Base-by-base conservation (phyloP, 2,113 vertebrate genomes). In the Leptosomus discolor region DNA sequence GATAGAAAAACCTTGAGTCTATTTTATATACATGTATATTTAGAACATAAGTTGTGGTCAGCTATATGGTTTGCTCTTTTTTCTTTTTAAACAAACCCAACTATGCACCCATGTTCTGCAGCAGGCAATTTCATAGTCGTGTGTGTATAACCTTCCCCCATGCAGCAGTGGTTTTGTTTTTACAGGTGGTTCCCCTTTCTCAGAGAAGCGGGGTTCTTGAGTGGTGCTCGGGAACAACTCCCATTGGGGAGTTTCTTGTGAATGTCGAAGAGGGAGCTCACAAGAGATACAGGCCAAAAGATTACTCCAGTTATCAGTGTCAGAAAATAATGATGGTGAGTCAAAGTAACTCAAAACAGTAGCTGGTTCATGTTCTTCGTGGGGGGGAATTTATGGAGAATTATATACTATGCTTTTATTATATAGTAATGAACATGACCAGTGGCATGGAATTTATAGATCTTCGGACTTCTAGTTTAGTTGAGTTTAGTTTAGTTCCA, bases 141-240 rank as follows among this genome's bases (percentile, higher is more conserved):
- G 30, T 64, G 58, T 75, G 46, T 74, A 7, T 37, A 61, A 51
- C 30, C 27, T 13, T 74, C 24, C 32, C 19, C 20, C 41, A 15
- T 23, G 32, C 50, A 51, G 51, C 82, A 0, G 1, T 34, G 76
- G 24, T 21, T 86, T 81, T 89, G 41, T 37, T 73, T 80, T 63
- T 61, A 27, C 90, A 99, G 99, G 99, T 99, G 95, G 99, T 99
- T 94, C 99, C 99, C 3, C 99, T 99, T 85, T 99, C 99, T 11
- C 99, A 99, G 98, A 98, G 98, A 48, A 99, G 99, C 16, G 99
- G 99, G 1, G 98, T 99, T 74, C 98, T 99, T 23, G 99, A 99
- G 88, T 99, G 99, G 99, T 99, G 99, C 93, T 98, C 99, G 1
- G 99, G 99, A 67, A 99, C 99, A 20, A 97, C 98, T 79, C 99